Evolutionary conservation across 2,113 vertebrate genomes (phyloP).

Genomic region (Carassius gibelio): DNA sequence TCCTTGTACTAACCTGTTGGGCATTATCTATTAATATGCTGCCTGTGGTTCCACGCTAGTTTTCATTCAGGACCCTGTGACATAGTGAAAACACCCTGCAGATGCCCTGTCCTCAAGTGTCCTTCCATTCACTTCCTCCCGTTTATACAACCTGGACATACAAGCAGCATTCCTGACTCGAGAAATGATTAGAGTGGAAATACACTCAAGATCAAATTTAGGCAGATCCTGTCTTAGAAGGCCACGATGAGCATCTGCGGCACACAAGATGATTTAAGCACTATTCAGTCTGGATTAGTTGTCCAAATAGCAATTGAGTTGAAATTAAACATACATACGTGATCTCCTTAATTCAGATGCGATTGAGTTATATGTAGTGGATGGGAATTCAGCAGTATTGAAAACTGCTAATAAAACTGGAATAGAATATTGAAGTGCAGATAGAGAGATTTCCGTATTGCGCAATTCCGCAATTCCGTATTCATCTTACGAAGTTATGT

Average conservation of each 20-base stretch:
- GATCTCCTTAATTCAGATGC: neutral
- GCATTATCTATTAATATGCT: constrained; percentile 19
- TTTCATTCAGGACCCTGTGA: constrained; percentile 14
- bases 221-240: neutral
- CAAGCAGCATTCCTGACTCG: neutral
- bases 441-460: too few species aligned
- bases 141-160: neutral
- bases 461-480: too few species aligned
- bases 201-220: neutral
- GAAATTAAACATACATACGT: neutral
- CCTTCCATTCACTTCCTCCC: constrained; percentile 1
- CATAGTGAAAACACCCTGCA: constrained; percentile 17
- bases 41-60: neutral
- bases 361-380: neutral
- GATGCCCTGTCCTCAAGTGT: constrained; percentile 14
- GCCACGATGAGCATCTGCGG: neutral
- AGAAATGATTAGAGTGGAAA: constrained; percentile 16
- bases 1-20: constrained; percentile 13
- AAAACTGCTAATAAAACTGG: too few species aligned
- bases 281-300: neutral
- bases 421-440: too few species aligned
- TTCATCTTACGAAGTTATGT: too few species aligned
- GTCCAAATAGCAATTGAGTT: neutral
- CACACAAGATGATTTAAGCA: neutral
- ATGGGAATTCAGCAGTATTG: neutral